These are phyloP conservation scores for Zosterops japonicus DNA, from an alignment of 2,113 vertebrate genomes.

Conservation along the genomic window DNA sequence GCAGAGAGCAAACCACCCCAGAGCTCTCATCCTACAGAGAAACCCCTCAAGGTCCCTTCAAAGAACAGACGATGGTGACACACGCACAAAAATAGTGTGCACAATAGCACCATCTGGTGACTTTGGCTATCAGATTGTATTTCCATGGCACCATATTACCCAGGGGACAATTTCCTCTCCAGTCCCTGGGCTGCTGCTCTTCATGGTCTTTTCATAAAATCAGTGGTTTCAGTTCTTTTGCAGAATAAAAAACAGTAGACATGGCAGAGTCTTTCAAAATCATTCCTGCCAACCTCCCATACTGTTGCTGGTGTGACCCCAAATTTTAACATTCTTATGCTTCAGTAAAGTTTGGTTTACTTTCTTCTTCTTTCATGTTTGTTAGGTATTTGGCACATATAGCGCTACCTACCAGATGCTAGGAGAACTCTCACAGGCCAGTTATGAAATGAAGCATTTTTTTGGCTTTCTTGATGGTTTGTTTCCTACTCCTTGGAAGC, in stretches of 20 bases:
- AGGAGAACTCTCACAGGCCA: not conserved
- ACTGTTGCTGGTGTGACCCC: not conserved
- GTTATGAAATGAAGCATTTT: not conserved
- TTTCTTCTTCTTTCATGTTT: not conserved
- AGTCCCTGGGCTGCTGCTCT: not conserved
- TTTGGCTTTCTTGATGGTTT: not conserved
- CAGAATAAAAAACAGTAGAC: not conserved
- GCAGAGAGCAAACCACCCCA: not conserved
- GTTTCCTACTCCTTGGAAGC: not conserved
- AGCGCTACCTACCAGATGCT: not conserved
- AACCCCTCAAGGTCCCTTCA: not conserved
- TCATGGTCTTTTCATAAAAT: not conserved
- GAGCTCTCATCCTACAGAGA: not conserved
- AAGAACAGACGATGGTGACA: not conserved
- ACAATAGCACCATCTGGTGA: constrained; percentile 66
- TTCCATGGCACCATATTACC: constrained; percentile 45
- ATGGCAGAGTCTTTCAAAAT: not conserved
- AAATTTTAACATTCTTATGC: not conserved
- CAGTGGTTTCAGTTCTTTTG: not conserved
- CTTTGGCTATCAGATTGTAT: not conserved
- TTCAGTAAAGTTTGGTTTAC: not conserved
- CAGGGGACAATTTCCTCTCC: not conserved
- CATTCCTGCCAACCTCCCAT: not conserved
- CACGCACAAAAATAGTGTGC: not conserved
- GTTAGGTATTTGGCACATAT: not conserved